Conservation (phyloP, 2,113 vertebrate species). For the Pseudorhombus dupliciocellatus region DNA sequence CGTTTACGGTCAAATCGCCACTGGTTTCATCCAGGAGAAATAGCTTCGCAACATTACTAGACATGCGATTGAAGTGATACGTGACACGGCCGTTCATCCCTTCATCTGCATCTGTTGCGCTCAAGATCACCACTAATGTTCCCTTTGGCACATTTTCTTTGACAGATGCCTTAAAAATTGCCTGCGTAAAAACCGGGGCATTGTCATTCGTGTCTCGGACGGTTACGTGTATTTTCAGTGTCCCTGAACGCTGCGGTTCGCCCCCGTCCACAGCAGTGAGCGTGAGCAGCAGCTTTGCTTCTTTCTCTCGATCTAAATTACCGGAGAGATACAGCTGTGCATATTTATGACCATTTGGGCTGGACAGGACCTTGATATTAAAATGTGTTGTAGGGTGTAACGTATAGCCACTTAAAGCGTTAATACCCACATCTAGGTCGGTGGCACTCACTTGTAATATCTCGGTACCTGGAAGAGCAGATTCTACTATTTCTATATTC, state of each 20-base stretch:
- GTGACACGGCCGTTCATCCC: constrained; percentile 65
- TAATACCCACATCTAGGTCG: constrained; percentile 80
- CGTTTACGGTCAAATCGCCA: constrained; percentile 56
- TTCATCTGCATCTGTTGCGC: constrained; percentile 78
- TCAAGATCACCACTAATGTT: constrained; percentile 15
- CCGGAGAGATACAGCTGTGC: constrained; percentile 66
- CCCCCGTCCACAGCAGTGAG: constrained; percentile 67
- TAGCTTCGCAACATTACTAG: constrained; percentile 34
- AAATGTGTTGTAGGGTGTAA: constrained; percentile 62
- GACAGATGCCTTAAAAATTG: constrained; percentile 70
- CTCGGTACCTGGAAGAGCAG: constrained; percentile 47
- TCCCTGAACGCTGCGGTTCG: constrained; percentile 56
- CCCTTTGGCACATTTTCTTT: constrained; percentile 59
- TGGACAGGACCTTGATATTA: constrained; percentile 61
- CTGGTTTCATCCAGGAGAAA: constrained; percentile 59
- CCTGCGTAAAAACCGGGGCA: constrained; percentile 66
- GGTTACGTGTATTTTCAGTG: constrained; percentile 43
- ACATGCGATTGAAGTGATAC: constrained; percentile 60
- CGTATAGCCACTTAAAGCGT: constrained; percentile 79
- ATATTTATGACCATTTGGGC: constrained; percentile 64
- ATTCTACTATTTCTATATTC: constrained; percentile 55
- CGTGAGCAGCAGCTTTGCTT: constrained; percentile 35
- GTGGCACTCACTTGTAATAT: constrained; percentile 77
- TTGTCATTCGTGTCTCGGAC: constrained; percentile 75
- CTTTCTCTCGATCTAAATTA: constrained; percentile 64